Base-by-base conservation (phyloP, 2,888 invertebrate species). In the Drosophila gaucha region DNA sequence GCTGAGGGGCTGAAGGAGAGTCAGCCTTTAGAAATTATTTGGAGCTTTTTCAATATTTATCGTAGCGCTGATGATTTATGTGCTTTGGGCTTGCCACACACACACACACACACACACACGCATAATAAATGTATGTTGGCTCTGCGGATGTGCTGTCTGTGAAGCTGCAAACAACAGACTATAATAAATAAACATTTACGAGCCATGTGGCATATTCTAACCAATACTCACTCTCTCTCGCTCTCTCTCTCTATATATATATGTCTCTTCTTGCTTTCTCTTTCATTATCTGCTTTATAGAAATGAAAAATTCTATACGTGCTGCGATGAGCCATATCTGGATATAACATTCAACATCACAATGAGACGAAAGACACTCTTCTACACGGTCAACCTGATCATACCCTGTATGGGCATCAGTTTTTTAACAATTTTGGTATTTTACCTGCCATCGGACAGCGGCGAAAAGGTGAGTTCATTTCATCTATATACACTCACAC, bases 301-400 rank as follows among this genome's bases (percentile, higher is more conserved):
- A 91, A 97, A 97, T 92, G 97, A 97, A 92, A 97, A 97, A 92
- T 97, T 96, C 93, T 97, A 98, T 93, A 98, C 98, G 80, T 99
- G 99, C 93, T 99, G 98, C 93, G 96, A 97, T 91, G 98, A 98
- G 93, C 98, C 98, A 66, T 99, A 97, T 92, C 94, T 97, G 92
- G 99, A 97, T 92, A 94, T 99, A 92, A 99, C 98, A 70, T 99
- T 99, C 94, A 98, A 99, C 93, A 98, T 99, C 90, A 98, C 98
- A 77, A 96, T 98, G 96, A 94, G 98, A 87, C 94, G 98, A 85
- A 98, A 98, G 93, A 98, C 98, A 54, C 94, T 99, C 83, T 98
- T 98, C 94, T 98, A 98, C 94, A 98, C 98, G 39, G 97, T 98
- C 87, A 98, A 98, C 93, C 95, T 98, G 90, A 98, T 98, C 92